A percentile compares a stretch with the other conserved stretches of the same genome.
These are phyloP conservation scores for Sapayoa aenigma DNA, from an alignment of 2,113 vertebrate species.

Conservation along the genomic window DNA sequence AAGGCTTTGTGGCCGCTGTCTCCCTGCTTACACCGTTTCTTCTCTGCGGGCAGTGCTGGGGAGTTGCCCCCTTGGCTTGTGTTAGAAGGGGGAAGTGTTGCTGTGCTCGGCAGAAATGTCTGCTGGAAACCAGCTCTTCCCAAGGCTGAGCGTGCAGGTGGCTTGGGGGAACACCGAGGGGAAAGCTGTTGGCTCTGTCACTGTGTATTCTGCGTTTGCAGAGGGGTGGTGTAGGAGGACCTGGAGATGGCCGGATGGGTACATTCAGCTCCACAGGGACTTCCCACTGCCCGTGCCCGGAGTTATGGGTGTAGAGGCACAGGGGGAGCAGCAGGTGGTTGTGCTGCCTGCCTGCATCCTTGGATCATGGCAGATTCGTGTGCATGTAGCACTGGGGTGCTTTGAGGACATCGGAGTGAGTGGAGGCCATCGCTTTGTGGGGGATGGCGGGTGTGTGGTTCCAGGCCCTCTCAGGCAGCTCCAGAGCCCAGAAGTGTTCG, in stretches of 20 bases:
- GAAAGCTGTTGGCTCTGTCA: neutral
- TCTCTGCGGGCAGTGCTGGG: neutral
- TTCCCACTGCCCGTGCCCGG: neutral
- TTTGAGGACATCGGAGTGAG: neutral
- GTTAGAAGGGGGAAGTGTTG: too few relatives aligned
- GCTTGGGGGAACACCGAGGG: accelerated
- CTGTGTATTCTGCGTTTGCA: neutral
- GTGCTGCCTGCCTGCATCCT: neutral
- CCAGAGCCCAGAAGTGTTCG: neutral
- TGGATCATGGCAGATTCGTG: accelerated
- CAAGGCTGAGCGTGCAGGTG: neutral
- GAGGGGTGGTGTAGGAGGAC: too few relatives aligned
- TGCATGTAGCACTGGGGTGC: accelerated
- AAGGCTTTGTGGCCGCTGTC: neutral
- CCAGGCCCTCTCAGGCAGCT: neutral
- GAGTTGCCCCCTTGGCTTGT: neutral
- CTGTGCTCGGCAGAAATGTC: neutral
- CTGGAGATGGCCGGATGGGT: neutral
- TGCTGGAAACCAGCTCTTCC: neutral
- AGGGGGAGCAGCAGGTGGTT: neutral
- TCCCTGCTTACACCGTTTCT: neutral
- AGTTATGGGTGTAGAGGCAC: neutral
- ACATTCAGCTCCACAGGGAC: accelerated
- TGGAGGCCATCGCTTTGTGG: accelerated
- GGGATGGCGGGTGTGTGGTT: neutral